Evolutionary conservation across 2,888 invertebrate genomes (phyloP).

Genomic region (Incurvaria masculella): DNA sequence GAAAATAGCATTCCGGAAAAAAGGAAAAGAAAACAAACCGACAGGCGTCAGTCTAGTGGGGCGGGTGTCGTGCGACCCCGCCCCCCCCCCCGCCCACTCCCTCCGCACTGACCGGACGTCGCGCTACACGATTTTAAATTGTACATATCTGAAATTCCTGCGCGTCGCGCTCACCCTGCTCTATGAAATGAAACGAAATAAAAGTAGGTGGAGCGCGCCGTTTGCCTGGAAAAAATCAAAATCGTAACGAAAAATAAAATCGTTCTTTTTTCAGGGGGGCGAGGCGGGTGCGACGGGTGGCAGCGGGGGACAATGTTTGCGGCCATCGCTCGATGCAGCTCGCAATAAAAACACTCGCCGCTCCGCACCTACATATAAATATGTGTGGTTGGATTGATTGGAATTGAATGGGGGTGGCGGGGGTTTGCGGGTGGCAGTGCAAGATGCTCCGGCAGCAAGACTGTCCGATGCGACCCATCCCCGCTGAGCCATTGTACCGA

Average conservation of each 20-base stretch:
- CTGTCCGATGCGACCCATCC: no score
- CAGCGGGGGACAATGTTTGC: background rate
- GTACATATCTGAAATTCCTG: slow-evolving; percentile 58
- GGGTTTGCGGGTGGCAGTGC: slow-evolving; percentile 5
- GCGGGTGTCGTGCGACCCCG: slow-evolving; percentile 22
- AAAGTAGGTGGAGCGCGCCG: slow-evolving; percentile 48
- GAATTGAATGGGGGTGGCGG: slow-evolving; percentile 51
- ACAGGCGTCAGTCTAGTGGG: slow-evolving; percentile 55
- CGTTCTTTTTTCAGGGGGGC: slow-evolving; percentile 35
- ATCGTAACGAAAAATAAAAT: slow-evolving; percentile 56
- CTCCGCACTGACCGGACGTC: slow-evolving; percentile 46
- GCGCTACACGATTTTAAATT: slow-evolving; percentile 52
- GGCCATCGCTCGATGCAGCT: background rate
- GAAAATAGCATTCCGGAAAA: slow-evolving; percentile 54
- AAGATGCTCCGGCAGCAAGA: no score
- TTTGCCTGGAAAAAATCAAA: slow-evolving; percentile 53
- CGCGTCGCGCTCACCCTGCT: slow-evolving; percentile 55
- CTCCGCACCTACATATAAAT: slow-evolving; percentile 47
- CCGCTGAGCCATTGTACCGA: slow-evolving; percentile 55
- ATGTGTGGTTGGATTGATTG: slow-evolving; percentile 53
- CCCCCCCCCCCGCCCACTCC: slow-evolving; percentile 23
- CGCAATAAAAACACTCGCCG: slow-evolving; percentile 20
- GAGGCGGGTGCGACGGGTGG: slow-evolving; percentile 50
- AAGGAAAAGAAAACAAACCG: slow-evolving; percentile 54
- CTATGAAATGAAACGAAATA: slow-evolving; percentile 59